These are phyloP conservation scores for Cheilosia vernalis DNA, from an alignment of 2,888 invertebrate genomes.

Conservation along the genomic window DNA sequence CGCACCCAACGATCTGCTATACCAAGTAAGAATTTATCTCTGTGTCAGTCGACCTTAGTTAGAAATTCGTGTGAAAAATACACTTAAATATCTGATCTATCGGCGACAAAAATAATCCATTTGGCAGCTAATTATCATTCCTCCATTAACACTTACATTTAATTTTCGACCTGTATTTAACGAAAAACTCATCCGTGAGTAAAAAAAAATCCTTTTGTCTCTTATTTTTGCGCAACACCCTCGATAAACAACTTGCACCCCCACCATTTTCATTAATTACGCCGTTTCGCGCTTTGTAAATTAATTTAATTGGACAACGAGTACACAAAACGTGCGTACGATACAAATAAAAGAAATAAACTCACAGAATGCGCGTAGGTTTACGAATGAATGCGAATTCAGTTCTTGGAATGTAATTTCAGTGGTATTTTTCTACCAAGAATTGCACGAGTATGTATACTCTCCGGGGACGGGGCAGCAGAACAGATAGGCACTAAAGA, in stretches of 20 bases:
- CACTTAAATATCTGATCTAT: slow-evolving; percentile 16
- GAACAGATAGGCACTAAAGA: too few relatives aligned
- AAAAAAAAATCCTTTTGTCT: slow-evolving; percentile 3
- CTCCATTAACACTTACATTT: neutral
- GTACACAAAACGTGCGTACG: neutral
- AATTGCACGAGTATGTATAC: too few relatives aligned
- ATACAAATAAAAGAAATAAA: neutral
- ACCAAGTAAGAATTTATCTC: neutral
- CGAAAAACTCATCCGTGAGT: neutral
- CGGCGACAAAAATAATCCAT: slow-evolving; percentile 6
- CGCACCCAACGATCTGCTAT: too few relatives aligned
- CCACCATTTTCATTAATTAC: slow-evolving; percentile 45
- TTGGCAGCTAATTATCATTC: slow-evolving; percentile 11
- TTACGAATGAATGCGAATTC: neutral
- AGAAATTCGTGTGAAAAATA: slow-evolving; percentile 12
- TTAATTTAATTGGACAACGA: slow-evolving; percentile 61
- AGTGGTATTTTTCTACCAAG: neutral
- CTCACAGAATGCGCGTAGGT: slow-evolving; percentile 17
- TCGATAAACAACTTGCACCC: slow-evolving; percentile 17
- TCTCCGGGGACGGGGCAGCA: too few relatives aligned
- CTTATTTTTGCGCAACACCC: neutral
- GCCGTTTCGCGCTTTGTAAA: slow-evolving; percentile 50
- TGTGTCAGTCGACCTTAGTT: neutral
- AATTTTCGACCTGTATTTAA: neutral
- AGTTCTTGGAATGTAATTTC: neutral